phyloP scores from a whole-genome alignment of 2,113 vertebrate genomes.

The Ciconia boyciana region DNA sequence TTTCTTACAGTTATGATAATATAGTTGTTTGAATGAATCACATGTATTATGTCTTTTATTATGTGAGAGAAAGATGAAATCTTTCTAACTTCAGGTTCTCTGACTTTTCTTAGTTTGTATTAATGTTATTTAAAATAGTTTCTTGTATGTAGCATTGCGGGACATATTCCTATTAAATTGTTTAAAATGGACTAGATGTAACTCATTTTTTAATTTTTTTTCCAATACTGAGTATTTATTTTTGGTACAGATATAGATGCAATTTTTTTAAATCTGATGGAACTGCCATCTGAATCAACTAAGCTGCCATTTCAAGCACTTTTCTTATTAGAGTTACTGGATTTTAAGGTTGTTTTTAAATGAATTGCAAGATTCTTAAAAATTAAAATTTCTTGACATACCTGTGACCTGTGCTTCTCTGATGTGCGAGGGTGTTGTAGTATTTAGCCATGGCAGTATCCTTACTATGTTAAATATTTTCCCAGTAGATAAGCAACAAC shows the following conservation, averaged over 20 bases:
- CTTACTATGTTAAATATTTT: not conserved
- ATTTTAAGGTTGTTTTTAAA: not conserved
- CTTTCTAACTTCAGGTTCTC: not conserved
- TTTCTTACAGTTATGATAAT: constrained; percentile 28
- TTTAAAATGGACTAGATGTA: constrained; percentile 30
- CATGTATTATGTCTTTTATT: constrained; percentile 9
- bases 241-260: constrained; percentile 11
- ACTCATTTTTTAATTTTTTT: constrained; percentile 21
- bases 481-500: not conserved
- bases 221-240: not conserved
- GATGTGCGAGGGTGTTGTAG: not conserved
- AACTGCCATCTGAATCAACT: constrained; percentile 43
- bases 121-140: constrained; percentile 47
- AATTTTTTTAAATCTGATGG: not conserved
- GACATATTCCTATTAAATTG: constrained; percentile 40
- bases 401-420: not conserved
- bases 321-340: not conserved
- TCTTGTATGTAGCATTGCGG: constrained; percentile 19
- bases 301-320: constrained; percentile 3
- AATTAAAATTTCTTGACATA: constrained; percentile 38
- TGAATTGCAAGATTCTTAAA: constrained; percentile 40
- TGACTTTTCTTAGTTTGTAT: constrained; percentile 20
- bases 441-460: not conserved
- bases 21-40: not conserved
- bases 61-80: constrained; percentile 9